Conservation (phyloP, 2,113 vertebrate genomes). For the Tragulus kanchil region DNA sequence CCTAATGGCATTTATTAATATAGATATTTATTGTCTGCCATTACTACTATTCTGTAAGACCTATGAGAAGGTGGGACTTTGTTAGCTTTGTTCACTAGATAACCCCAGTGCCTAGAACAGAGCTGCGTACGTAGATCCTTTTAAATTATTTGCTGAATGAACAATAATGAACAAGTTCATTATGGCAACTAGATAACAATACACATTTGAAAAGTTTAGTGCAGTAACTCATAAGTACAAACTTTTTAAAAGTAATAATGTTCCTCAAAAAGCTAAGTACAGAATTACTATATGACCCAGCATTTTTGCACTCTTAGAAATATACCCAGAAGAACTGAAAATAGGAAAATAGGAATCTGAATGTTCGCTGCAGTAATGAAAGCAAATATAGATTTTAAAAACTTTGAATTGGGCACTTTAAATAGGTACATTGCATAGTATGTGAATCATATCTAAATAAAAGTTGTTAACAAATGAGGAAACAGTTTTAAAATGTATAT, state of each 20-base stretch:
- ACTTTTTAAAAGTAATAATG: background rate
- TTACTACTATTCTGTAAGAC: background rate
- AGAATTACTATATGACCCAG: background rate
- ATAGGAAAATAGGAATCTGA: background rate
- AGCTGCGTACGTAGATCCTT: background rate
- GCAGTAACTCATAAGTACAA: background rate
- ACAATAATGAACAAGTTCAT: background rate
- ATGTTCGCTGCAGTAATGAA: background rate
- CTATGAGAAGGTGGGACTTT: background rate
- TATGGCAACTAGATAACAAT: background rate
- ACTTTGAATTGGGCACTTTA: background rate
- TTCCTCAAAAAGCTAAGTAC: background rate
- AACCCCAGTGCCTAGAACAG: background rate
- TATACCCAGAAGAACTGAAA: background rate
- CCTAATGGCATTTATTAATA: background rate
- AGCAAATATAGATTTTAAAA: background rate
- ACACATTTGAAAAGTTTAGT: background rate
- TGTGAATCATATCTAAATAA: background rate
- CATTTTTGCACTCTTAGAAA: background rate
- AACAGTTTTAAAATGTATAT: background rate
- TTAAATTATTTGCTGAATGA: background rate
- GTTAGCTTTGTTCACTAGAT: background rate
- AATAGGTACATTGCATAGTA: background rate
- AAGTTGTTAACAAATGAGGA: background rate
- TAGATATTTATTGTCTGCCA: background rate